phyloP scores from a whole-genome alignment of 2,797 vertebrate genomes.

The Crocidura indochinensis region DNA sequence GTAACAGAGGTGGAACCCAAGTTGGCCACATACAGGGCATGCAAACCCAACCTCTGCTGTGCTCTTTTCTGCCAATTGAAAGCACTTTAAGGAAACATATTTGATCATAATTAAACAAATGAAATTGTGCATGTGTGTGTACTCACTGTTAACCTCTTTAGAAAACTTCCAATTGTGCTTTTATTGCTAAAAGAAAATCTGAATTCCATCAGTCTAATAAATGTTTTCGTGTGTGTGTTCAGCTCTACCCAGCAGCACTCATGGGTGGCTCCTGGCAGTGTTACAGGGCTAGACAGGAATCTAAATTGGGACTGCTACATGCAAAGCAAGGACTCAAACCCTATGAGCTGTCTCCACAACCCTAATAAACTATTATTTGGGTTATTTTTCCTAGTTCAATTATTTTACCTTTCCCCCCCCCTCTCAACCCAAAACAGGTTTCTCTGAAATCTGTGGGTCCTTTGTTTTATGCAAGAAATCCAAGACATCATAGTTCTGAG shows the following conservation, averaged over 20 bases:
- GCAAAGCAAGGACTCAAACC: too few relatives aligned
- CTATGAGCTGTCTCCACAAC: too few relatives aligned
- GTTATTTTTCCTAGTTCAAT: slow-evolving; percentile 52
- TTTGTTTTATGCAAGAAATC: not conserved
- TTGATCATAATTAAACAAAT: slow-evolving; percentile 42
- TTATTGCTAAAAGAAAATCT: slow-evolving; percentile 57
- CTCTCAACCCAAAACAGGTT: not conserved
- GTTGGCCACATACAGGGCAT: not conserved
- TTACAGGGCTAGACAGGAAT: too few relatives aligned
- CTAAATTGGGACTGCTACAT: too few relatives aligned
- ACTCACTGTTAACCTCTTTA: not conserved
- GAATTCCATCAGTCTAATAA: slow-evolving; percentile 1
- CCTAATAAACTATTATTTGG: slow-evolving; percentile 47
- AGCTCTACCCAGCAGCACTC: too few relatives aligned
- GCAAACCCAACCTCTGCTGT: not conserved
- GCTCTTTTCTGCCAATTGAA: not conserved
- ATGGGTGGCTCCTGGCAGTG: not conserved
- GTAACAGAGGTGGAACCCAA: not conserved
- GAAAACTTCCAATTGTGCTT: slow-evolving; percentile 34
- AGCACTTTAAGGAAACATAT: slow-evolving; percentile 60
- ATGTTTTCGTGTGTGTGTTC: too few relatives aligned
- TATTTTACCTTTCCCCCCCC: slow-evolving; percentile 37
- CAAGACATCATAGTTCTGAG: not conserved
- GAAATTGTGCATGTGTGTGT: slow-evolving; percentile 4
- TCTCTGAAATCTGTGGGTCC: not conserved